Conservation (phyloP, 2,888 invertebrate genomes). For the Latrodectus elegans region DNA sequence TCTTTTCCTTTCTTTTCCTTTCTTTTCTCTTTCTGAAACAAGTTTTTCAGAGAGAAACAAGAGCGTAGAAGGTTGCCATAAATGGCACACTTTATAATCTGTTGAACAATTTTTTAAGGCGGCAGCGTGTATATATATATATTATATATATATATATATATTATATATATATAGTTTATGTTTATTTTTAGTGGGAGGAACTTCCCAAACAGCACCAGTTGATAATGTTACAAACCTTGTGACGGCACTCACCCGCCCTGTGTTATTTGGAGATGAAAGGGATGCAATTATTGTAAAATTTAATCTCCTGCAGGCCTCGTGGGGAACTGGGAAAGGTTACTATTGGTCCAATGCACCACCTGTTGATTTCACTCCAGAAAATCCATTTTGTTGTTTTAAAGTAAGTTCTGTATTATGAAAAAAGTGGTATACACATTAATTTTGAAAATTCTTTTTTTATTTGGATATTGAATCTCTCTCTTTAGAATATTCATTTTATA, state of each 20-base stretch:
- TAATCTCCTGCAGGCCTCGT: constrained; percentile 93
- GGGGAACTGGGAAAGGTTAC: constrained; percentile 87
- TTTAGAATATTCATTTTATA: not conserved
- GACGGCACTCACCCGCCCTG: constrained; percentile 76
- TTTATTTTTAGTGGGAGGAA: not conserved
- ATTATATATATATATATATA: no score
- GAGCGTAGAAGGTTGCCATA: no score
- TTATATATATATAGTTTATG: no score
- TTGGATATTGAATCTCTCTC: not conserved
- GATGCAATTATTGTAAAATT: constrained; percentile 93
- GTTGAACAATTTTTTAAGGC: no score
- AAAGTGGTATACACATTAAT: not conserved
- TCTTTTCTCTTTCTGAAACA: no score
- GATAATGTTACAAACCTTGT: constrained; percentile 57
- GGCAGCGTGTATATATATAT: no score
- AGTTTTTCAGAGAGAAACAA: no score
- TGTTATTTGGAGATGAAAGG: constrained; percentile 92
- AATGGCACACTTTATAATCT: no score
- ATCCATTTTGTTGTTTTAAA: constrained; percentile 94
- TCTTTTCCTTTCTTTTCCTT: no score
- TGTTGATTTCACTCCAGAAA: constrained; percentile 89
- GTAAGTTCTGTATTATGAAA: constrained; percentile 71
- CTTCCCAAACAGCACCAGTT: not conserved
- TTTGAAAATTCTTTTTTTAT: not conserved
- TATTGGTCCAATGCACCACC: constrained; percentile 86